These are phyloP conservation scores for Caloenas nicobarica DNA, from an alignment of 2,113 vertebrate species.

Conservation along the genomic window DNA sequence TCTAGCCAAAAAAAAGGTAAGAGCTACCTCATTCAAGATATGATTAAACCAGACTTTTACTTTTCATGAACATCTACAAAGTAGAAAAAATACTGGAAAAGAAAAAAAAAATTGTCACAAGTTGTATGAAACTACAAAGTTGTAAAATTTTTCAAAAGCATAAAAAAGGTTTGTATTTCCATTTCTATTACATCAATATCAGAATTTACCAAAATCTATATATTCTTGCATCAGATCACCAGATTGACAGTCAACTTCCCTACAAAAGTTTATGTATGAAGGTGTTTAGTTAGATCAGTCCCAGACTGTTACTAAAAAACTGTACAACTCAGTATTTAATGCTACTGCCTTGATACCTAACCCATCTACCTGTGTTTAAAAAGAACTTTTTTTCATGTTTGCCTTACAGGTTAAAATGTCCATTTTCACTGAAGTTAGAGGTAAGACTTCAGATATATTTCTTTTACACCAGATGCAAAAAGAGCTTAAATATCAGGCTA, in stretches of 20 bases:
- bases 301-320: slow-evolving; percentile 53
- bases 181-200: slow-evolving; percentile 52
- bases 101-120: neutral
- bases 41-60: neutral
- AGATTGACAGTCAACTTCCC: slow-evolving; percentile 45
- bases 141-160: slow-evolving; percentile 63
- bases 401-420: slow-evolving; percentile 19
- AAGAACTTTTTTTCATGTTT: slow-evolving; percentile 10
- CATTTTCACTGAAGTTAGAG: slow-evolving; percentile 28
- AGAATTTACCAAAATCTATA: slow-evolving; percentile 68
- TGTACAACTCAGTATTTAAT: slow-evolving; percentile 65
- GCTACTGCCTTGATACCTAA: slow-evolving; percentile 59
- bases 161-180: slow-evolving; percentile 65
- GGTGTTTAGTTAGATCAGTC: slow-evolving; percentile 54
- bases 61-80: neutral
- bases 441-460: slow-evolving; percentile 1
- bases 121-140: slow-evolving; percentile 53
- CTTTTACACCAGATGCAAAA: slow-evolving; percentile 14
- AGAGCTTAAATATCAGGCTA: slow-evolving; percentile 26
- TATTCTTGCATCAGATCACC: slow-evolving; percentile 44
- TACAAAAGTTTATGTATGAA: slow-evolving; percentile 63
- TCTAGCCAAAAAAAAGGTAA: neutral
- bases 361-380: slow-evolving; percentile 48
- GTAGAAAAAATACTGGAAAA: slow-evolving; percentile 46
- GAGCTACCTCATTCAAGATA: neutral